Evolutionary conservation across 2,797 vertebrate genomes (phyloP).

Genomic region (Malurus splendens): DNA sequence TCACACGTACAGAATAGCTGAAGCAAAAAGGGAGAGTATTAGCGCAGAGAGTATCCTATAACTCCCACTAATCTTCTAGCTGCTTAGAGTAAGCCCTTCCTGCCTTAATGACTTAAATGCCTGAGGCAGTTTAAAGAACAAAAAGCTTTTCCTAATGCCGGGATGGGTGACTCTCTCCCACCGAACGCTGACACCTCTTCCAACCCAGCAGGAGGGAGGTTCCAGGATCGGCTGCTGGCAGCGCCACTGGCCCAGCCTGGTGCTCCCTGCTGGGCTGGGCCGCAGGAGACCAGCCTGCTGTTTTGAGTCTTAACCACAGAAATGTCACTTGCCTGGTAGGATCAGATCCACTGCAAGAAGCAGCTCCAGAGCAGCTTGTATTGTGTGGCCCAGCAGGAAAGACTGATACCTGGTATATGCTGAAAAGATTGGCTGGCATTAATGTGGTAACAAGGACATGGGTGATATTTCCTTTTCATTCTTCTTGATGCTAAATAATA

Average conservation of each 20-base stretch:
- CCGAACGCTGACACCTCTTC: background rate
- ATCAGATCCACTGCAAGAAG: background rate
- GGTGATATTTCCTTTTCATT: conserved; percentile 1
- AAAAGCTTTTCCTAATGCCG: conserved; percentile 18
- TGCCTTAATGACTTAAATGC: conserved; percentile 42
- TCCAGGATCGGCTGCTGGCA: background rate
- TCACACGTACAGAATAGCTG: background rate
- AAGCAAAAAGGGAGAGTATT: conserved; percentile 13
- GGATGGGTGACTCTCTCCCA: background rate
- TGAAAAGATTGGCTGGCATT: background rate
- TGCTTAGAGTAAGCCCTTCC: conserved; percentile 46
- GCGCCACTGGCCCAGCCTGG: accelerated
- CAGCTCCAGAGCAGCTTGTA: background rate
- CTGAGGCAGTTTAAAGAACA: conserved; percentile 26
- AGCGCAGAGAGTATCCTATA: background rate
- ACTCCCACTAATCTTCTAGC: conserved; percentile 28
- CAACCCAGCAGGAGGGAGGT: background rate
- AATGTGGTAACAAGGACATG: background rate
- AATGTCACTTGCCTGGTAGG: background rate
- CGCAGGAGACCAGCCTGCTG: accelerated
- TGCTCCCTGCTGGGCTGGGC: background rate
- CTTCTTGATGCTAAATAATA: background rate
- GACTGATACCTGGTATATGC: background rate
- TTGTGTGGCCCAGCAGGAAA: background rate
- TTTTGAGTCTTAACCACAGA: background rate